Base-by-base conservation (phyloP, 2,113 vertebrate genomes). In the Rhynchomys soricoides region DNA sequence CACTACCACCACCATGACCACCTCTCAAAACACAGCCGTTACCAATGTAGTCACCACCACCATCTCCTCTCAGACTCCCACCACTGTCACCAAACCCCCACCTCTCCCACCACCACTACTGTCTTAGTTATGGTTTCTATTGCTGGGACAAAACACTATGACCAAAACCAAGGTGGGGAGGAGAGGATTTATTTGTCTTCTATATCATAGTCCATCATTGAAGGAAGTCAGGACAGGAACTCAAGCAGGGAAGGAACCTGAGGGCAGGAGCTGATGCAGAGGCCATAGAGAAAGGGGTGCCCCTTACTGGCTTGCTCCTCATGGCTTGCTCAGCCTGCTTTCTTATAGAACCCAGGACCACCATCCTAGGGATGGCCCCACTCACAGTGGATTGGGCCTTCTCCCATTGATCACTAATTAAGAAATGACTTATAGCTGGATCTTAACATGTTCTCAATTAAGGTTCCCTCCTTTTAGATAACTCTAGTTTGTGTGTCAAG, bases 21-120 rank as follows among this genome's bases (percentile, higher is more conserved):
- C 7, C 59, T 40, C 52, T n/a, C 3, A 13, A 59, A 82, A 59
- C 52, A 70, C 57, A 57, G n/a, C 19, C 34, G n/a, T 15, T 16
- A 50, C 24, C 31, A 50, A 3, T 0, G 9, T 6, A 0, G 5
- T 11, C 5, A 8, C 10, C 50, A n/a, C 4, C 17, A 7, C 15
- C 52, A 13, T 29, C 45, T n/a, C 4, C 10, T 24, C 13, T 31
- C 34, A 40, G 75, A 50, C 24, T 29, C 45, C 17, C 48, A 3
- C 6, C 48, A 26, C 75, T 66, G 24, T 34, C 26, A 15, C 26
- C 31, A 21, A 13, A 81, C 5, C 19, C 17, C 34, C 19, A n/a
- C 11, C 78, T n/a, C n/a, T n/a, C n/a, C n/a, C 50, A 3, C 31
- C 4, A 79, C 48, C 34, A 1, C 34, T 21, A 55, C 21, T 40